Evolutionary conservation across 2,888 invertebrate genomes (phyloP), one percentile per base, ranked within the genome.

Genomic region (Agrotis segetum): DNA sequence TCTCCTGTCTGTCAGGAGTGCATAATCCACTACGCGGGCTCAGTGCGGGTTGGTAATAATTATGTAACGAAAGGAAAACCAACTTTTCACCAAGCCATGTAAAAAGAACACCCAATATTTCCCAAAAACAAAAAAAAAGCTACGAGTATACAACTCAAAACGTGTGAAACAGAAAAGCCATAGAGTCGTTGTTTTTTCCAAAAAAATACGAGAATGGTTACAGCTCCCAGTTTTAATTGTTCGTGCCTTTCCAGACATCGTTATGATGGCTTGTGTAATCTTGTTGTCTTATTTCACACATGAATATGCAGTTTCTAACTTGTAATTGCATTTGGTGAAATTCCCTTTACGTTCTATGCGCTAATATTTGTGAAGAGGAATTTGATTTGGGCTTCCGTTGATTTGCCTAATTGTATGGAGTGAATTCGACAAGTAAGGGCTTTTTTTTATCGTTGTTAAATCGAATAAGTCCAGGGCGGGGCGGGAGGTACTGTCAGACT

Each of bases 241-340:
- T 21, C 59, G 19, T 61, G 56, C 60, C n/a, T 62, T 62, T 52
- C 29, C 50, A 62, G 71, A 58, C 72, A 52, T 78, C 62, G 79
- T 68, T 82, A 68, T 50, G 72, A 50, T 34, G 60, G 64, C 64
- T 67, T 79, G 67, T 81, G 71, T 62, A 24, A 50, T 34, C 56
- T 47, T 47, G 72, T 63, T 67, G 52, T 71, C 59, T 59, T 46
- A 66, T 68, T 74, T 53, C 21, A 76, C 68, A 67, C 71, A 84
- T 84, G 83, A 82, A 84, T 82, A 83, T 84, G 85, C 85, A 84
- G 69, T 63, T 64, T 7, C 70, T 49, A 69, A 75, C 70, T 74
- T 67, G 67, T 84, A 84, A 83, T 83, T 83, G 85, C 83, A 82
- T 82, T 82, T 65, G 76, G 50, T 29, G 13, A 52, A 70, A 70